phyloP scores from a whole-genome alignment of 2,888 invertebrate species.

The Chironomus tentans region DNA sequence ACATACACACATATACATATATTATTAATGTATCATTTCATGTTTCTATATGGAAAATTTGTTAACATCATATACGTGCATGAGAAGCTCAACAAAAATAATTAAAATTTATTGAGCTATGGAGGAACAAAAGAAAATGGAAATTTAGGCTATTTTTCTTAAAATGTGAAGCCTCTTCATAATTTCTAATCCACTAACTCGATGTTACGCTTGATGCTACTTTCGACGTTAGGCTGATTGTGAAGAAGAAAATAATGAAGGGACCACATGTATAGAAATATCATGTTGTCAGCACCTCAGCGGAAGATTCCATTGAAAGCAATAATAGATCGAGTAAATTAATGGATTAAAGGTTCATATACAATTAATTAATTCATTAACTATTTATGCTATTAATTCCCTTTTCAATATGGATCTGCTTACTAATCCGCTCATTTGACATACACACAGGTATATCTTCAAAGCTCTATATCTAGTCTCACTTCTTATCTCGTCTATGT shows the following conservation, averaged over 20 bases:
- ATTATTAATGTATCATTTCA: too few species aligned
- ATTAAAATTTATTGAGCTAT: too few species aligned
- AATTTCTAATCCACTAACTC: conserved; percentile 18
- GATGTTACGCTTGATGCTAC: neutral
- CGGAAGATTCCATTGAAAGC: too few species aligned
- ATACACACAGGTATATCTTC: neutral
- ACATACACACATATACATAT: too few species aligned
- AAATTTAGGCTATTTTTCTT: neutral
- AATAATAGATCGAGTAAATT: neutral
- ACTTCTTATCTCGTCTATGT: too few species aligned
- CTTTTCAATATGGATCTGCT: neutral
- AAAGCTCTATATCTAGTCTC: too few species aligned
- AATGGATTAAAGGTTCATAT: neutral
- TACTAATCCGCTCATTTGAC: neutral
- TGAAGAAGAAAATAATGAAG: conserved; percentile 15
- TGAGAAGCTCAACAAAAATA: too few species aligned
- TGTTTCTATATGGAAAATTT: too few species aligned
- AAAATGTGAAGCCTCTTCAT: neutral
- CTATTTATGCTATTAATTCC: neutral
- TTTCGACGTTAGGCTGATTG: conserved; percentile 23
- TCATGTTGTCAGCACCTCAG: too few species aligned
- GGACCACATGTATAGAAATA: too few species aligned
- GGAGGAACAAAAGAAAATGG: neutral
- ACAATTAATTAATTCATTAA: neutral
- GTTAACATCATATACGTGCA: too few species aligned